Evolutionary conservation across 2,797 vertebrate genomes (phyloP), one percentile per base, ranked within the genome.

Genomic region (Rachycentron canadum): DNA sequence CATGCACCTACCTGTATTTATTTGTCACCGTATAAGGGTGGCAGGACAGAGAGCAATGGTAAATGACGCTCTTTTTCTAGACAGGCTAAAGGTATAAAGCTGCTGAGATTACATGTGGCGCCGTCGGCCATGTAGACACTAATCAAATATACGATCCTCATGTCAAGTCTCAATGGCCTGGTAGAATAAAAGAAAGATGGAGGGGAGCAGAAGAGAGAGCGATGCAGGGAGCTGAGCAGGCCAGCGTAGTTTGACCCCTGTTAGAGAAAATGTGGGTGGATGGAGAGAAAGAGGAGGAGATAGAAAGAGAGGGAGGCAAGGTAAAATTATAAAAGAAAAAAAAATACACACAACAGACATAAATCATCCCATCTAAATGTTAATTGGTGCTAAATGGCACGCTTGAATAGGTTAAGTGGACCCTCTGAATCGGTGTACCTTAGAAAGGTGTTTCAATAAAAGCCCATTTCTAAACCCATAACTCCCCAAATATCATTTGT

Each of bases 381-480:
- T 89, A 91, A 92, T 90, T 84, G 73, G 76, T 71, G 81, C 76
- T 84, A 84, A 92, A 90, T 86, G 87, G 88, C 85, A 77, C 14
- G 9, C 83, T 79, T 79, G 88, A 88, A 85, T 86, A 85, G 87
- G 88, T 91, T 86, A 92, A 92, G 86, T 92, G 85, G 84, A 83
- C 10, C 43, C 47, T 61, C 43, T 40, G 82, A 86, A 84, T 86
- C 69, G 75, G 77, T 73, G 80, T 41, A 81, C 50, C 17, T 71
- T 71, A 69, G 23, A 67, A 81, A 75, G 79, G 81, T 57, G 76
- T 78, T 85, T 88, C 70, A 78, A 84, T 78, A 79, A 87, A 86
- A 81, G 41, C 71, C 77, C 58, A 67, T 81, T 80, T 88, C 65
- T 76, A 47, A 88, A 82, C 25, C 63, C 67, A 80, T 87, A 90